Evolutionary conservation across 2,888 invertebrate species (phyloP).

Genomic region (Agriopis aurantiaria): DNA sequence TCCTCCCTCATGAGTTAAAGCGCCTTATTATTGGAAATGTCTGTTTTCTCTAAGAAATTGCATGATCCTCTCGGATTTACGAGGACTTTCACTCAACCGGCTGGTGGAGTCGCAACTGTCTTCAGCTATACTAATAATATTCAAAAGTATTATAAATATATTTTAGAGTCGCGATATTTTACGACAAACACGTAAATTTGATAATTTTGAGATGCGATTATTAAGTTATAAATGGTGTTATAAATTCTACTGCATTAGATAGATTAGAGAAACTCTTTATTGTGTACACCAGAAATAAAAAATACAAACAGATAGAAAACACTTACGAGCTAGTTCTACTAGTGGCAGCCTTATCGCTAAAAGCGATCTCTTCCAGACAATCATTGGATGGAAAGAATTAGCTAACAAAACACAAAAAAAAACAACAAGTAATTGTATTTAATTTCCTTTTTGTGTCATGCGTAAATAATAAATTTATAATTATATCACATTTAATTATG

Average conservation of each 20-base stretch:
- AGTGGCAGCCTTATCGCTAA: too few relatives aligned
- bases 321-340: too few relatives aligned
- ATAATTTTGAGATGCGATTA: not conserved
- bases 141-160: not conserved
- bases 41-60: conserved; percentile 35
- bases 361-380: too few relatives aligned
- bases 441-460: not conserved
- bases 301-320: too few relatives aligned
- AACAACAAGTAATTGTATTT: too few relatives aligned
- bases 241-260: too few relatives aligned
- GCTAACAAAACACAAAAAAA: too few relatives aligned
- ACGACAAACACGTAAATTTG: not conserved
- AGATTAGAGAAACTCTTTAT: too few relatives aligned
- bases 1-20: not conserved
- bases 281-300: too few relatives aligned
- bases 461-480: not conserved
- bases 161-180: not conserved
- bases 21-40: conserved; percentile 4
- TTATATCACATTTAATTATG: conserved; percentile 3
- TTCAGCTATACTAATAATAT: not conserved
- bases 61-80: conserved; percentile 41
- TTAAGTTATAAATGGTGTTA: not conserved
- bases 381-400: too few relatives aligned
- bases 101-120: not conserved
- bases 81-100: conserved; percentile 38